A percentile compares a stretch with the other conserved stretches of the same genome.
Evolutionary conservation across 2,797 vertebrate species (phyloP).

Genomic region (Thamnophis elegans): DNA sequence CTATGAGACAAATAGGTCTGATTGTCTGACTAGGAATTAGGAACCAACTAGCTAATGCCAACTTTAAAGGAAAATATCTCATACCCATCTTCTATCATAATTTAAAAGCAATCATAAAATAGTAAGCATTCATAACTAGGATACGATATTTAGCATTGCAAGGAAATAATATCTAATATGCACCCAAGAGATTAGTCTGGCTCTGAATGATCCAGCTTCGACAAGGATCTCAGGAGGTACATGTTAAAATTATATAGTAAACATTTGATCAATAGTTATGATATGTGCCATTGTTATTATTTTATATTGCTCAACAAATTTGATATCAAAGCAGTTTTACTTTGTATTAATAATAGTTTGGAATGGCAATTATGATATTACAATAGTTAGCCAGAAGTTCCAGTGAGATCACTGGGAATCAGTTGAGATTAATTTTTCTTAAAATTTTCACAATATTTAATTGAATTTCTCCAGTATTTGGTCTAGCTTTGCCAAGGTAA

Average conservation of each 20-base stretch:
- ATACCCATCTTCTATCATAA: background rate
- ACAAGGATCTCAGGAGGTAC: background rate
- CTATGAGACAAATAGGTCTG: background rate
- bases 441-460: background rate
- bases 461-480: background rate
- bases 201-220: slow-evolving; percentile 34
- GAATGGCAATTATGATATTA: background rate
- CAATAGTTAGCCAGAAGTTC: background rate
- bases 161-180: slow-evolving; percentile 3
- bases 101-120: background rate
- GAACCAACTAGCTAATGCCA: background rate
- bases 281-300: background rate
- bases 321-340: slow-evolving; percentile 43
- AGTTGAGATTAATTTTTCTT: background rate
- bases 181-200: slow-evolving; percentile 32
- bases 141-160: background rate
- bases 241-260: slow-evolving; percentile 20
- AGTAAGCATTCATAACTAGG: background rate
- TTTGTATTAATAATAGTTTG: background rate
- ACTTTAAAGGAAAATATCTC: background rate
- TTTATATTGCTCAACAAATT: slow-evolving; percentile 5
- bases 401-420: background rate
- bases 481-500: background rate
- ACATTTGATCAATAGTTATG: slow-evolving; percentile 5
- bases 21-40: background rate